Conservation (phyloP, 1,140 invertebrate species). For the Trichogramma pretiosum region DNA sequence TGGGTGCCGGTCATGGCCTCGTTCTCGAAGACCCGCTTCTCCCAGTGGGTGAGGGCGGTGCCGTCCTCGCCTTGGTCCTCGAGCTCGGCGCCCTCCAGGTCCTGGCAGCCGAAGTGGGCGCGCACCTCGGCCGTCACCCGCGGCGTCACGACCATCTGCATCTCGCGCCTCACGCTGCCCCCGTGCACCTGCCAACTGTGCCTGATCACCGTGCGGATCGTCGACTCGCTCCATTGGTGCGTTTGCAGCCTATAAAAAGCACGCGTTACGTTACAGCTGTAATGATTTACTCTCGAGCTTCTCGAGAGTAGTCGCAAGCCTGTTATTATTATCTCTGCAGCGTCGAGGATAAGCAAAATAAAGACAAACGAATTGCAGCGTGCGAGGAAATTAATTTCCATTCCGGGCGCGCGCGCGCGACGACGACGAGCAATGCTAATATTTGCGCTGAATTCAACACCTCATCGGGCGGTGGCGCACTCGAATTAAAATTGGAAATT, state of each 20-base stretch:
- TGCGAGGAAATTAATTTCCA: no score
- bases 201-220: constrained; percentile 72
- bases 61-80: constrained; percentile 98
- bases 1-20: constrained; percentile 99
- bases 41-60: constrained; percentile 96
- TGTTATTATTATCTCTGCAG: no score
- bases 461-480: no score
- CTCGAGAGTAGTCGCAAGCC: no score
- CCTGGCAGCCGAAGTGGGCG: constrained; percentile 82
- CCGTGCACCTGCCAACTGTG: constrained; percentile 76
- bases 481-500: no score
- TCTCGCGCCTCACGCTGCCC: constrained; percentile 61
- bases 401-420: no score
- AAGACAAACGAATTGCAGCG: no score
- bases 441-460: no score
- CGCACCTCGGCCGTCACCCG: constrained; percentile 77
- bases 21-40: constrained; percentile 97
- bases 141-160: constrained; percentile 90
- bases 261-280: no score
- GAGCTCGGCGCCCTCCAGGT: constrained; percentile 90
- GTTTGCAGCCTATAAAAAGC: constrained; percentile 66
- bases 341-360: no score
- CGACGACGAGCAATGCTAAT: no score
- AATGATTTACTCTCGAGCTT: no score
- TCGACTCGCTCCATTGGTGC: constrained; percentile 87